phyloP scores from a whole-genome alignment of 2,888 invertebrate genomes.

The Drosophila neonasuta region DNA sequence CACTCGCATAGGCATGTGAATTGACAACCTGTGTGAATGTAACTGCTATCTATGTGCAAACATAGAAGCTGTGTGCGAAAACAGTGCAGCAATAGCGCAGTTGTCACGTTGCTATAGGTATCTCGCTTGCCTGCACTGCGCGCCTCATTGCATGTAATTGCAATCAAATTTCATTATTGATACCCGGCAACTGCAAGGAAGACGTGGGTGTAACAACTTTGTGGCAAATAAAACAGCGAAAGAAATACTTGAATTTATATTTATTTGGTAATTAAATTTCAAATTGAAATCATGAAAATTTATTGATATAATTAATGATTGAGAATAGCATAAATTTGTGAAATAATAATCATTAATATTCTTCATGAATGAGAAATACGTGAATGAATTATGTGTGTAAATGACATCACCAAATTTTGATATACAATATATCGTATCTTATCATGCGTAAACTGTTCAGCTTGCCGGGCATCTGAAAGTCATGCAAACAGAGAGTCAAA shows the following conservation, averaged over 20 bases:
- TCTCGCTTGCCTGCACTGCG: conserved; percentile 9
- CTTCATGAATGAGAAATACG: no score
- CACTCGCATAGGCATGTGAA: conserved; percentile 14
- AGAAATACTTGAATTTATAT: no score
- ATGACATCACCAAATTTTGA: not conserved
- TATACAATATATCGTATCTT: not conserved
- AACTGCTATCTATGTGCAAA: conserved; percentile 2
- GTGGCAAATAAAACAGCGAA: no score
- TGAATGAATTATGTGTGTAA: no score
- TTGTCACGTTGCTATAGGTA: conserved; percentile 12
- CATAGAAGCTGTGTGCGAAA: not conserved
- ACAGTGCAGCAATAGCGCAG: conserved; percentile 4
- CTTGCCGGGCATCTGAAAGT: conserved; percentile 1
- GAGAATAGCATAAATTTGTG: no score
- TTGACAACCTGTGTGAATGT: conserved; percentile 3
- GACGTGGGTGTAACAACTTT: not conserved
- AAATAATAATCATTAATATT: no score
- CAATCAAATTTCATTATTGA: conserved; percentile 9
- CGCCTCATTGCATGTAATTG: conserved; percentile 2
- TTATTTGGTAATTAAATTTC: no score
- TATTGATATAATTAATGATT: no score
- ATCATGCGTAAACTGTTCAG: no score
- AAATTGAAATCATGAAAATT: no score
- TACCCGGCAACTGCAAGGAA: not conserved
- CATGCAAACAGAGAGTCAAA: not conserved